Base-by-base conservation (phyloP, 2,888 invertebrate genomes). In the Drosophila formosana region DNA sequence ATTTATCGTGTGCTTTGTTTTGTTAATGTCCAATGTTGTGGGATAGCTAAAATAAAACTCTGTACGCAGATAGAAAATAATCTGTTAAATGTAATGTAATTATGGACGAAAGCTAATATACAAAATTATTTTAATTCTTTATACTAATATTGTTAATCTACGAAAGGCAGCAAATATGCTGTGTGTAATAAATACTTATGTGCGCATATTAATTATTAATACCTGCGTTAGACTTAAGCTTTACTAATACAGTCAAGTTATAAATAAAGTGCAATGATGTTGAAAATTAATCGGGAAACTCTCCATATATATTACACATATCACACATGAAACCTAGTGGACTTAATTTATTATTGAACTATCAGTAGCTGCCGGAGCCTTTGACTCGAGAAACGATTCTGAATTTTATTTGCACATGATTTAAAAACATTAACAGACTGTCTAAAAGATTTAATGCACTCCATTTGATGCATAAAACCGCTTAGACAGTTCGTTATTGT, bases 241-340 rank as follows among this genome's bases (percentile, higher is more conserved):
- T 32, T 72, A 88, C 82, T 88, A 88, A 82, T 82, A 61, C 73
- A 82, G 88, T 88, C 88, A 88, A 71, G 13, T 39, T 71, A 82
- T 60, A 66, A 84, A 88, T 86, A 82, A 82, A 88, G 80, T 82
- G 88, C 83, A 82, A 82, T 80, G 57, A 80, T 82, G 77, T 80
- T 80, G 25, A 75, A 62, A 25, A 47, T 56, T 5, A 26, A 34
- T n/a, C 18, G 18, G 18, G 18, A 18, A 18, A 18, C 18, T 18
- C 18, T 18, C 18, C 18, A 18, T 18, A 18, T 18, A 18, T 18
- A 18, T 18, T 18, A 18, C 18, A 18, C 18, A 18, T 18, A 18
- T 18, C 18, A 18, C 18, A 18, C 18, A 18, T 18, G 18, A 18
- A 18, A 18, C 18, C 18, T 18, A 18, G 18, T 1, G 1, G 18